phyloP scores from a whole-genome alignment of 2,888 invertebrate genomes.

The Cartodere bifasciata region DNA sequence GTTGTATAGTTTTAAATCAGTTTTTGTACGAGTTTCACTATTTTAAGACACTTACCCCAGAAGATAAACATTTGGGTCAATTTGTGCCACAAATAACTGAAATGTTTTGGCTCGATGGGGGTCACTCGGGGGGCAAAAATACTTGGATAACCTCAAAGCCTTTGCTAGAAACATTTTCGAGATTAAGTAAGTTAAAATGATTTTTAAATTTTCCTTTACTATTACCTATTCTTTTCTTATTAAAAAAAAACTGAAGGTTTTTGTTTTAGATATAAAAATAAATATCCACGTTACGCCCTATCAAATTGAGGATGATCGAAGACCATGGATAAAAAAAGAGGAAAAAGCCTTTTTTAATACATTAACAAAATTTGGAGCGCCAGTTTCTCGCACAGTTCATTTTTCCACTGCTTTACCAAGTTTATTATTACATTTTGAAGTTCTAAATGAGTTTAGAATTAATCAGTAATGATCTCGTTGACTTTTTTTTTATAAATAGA shows the following conservation, averaged over 20 bases:
- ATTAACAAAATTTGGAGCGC: constrained; percentile 52
- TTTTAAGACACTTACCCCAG: constrained; percentile 51
- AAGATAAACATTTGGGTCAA: constrained; percentile 48
- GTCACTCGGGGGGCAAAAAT: constrained; percentile 77
- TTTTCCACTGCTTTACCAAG: constrained; percentile 43
- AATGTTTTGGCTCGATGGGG: constrained; percentile 87
- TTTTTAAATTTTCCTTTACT: not conserved
- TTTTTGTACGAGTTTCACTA: constrained; percentile 74
- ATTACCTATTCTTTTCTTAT: not conserved
- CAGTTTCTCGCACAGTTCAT: constrained; percentile 49
- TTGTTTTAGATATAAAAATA: constrained; percentile 60
- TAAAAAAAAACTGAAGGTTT: no score
- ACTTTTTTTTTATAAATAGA: no score
- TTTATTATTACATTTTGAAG: constrained; percentile 66
- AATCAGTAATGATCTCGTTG: constrained; percentile 1
- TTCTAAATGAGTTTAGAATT: constrained; percentile 48
- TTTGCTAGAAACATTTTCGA: constrained; percentile 58
- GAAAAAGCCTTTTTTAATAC: constrained; percentile 62
- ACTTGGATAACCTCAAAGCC: constrained; percentile 75
- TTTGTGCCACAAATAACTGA: constrained; percentile 55
- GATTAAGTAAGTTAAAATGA: constrained; percentile 43
- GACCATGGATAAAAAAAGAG: constrained; percentile 78
- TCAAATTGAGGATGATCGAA: constrained; percentile 65
- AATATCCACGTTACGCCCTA: constrained; percentile 83
- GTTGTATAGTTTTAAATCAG: constrained; percentile 87